A percentile compares a stretch with the other conserved stretches of the same genome.
Conservation (phyloP, 2,113 vertebrate species). For the Sapayoa aenigma region DNA sequence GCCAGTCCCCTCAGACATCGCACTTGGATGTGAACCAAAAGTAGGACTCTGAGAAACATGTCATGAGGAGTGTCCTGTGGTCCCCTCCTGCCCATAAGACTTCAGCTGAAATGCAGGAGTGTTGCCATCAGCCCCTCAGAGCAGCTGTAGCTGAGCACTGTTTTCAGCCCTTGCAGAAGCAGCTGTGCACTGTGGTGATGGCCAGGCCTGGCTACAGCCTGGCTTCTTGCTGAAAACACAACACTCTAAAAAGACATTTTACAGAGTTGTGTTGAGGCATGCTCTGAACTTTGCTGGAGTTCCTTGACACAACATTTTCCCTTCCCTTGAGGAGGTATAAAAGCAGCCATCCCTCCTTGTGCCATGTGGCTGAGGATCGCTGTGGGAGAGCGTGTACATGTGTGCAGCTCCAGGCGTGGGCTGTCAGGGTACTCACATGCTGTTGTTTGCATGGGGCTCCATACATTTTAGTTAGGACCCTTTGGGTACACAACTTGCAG, state of each 20-base stretch:
- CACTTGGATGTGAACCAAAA: fast-evolving
- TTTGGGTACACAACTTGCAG: neutral
- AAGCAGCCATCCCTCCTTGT: neutral
- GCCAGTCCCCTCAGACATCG: neutral
- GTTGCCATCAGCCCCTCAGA: neutral
- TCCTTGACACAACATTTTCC: neutral
- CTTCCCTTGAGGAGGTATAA: neutral
- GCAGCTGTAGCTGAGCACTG: neutral
- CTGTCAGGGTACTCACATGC: neutral
- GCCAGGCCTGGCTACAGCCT: neutral
- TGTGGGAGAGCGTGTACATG: fast-evolving
- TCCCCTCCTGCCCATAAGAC: neutral
- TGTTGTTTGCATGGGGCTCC: fast-evolving
- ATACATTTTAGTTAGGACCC: neutral
- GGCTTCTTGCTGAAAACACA: neutral
- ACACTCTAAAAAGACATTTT: neutral
- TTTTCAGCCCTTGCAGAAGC: neutral
- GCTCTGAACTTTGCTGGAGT: neutral
- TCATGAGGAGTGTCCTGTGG: neutral
- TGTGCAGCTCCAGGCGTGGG: fast-evolving
- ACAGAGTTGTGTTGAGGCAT: fast-evolving
- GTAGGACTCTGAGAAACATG: neutral
- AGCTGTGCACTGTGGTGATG: fast-evolving
- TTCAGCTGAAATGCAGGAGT: neutral
- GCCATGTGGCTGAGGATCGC: fast-evolving